phyloP scores from a whole-genome alignment of 2,888 invertebrate species.

The Rhogogaster chlorosoma region DNA sequence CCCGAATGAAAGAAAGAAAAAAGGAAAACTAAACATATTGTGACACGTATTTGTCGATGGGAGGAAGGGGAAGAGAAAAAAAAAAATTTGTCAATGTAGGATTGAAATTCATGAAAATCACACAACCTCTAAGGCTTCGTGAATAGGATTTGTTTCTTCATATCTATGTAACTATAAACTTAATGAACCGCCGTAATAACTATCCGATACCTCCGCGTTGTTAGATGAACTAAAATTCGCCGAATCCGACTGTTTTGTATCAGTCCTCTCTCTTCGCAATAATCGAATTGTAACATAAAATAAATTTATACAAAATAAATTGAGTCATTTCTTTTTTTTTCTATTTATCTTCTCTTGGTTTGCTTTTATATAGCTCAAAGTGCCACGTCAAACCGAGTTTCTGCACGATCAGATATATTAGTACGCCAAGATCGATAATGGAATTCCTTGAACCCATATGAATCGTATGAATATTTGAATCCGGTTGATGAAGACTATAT shows the following conservation, averaged over 20 bases:
- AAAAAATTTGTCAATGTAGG: background rate
- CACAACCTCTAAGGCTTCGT: background rate
- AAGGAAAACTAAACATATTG: background rate
- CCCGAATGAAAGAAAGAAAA: background rate
- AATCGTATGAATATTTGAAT: background rate
- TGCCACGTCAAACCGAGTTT: background rate
- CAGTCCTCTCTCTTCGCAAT: background rate
- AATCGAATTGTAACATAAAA: background rate
- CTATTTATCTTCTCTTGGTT: background rate
- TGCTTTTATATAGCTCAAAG: background rate
- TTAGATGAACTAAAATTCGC: background rate
- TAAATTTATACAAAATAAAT: slow-evolving; percentile 26
- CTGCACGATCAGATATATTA: slow-evolving; percentile 19
- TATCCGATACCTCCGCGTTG: background rate
- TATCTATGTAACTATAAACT: slow-evolving; percentile 2
- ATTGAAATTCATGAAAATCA: background rate
- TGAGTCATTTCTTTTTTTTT: background rate
- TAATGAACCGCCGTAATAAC: slow-evolving; percentile 18
- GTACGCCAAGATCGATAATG: background rate
- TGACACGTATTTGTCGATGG: background rate
- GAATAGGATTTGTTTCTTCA: background rate
- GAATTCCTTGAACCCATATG: background rate
- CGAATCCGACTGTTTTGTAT: background rate
- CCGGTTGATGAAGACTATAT: background rate
- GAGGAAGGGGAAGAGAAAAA: background rate